Conservation (phyloP, 2,888 invertebrate genomes). For the Apocheima hispidaria region DNA sequence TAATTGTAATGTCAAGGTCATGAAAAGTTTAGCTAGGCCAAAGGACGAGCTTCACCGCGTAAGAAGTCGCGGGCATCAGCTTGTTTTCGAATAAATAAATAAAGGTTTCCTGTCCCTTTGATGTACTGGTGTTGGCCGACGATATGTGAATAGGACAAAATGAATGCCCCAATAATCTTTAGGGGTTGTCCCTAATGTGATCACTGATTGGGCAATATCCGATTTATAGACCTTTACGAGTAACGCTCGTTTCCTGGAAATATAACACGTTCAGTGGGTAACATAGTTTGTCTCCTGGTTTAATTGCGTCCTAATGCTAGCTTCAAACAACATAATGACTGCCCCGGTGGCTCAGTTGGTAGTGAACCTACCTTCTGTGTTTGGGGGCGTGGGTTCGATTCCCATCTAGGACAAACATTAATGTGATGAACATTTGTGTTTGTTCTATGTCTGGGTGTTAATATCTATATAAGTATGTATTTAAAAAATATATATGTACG, state of each 20-base stretch:
- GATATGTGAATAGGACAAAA: slow-evolving; percentile 39
- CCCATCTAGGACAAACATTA: too few species aligned
- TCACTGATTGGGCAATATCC: slow-evolving; percentile 41
- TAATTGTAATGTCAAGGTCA: too few species aligned
- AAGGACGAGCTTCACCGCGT: too few species aligned
- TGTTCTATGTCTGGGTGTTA: too few species aligned
- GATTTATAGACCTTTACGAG: slow-evolving; percentile 35
- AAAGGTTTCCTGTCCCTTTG: slow-evolving; percentile 12
- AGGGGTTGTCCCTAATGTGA: slow-evolving; percentile 37
- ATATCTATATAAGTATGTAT: too few species aligned
- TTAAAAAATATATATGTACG: too few species aligned
- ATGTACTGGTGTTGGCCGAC: slow-evolving; percentile 17
- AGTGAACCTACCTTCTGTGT: too few species aligned
- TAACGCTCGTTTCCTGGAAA: slow-evolving; percentile 17
- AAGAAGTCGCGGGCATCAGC: too few species aligned
- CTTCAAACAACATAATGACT: background rate
- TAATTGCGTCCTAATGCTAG: background rate
- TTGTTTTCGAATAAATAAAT: slow-evolving; percentile 11
- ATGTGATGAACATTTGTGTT: too few species aligned
- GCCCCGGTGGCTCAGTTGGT: too few species aligned
- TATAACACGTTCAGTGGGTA: background rate
- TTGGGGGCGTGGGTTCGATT: too few species aligned
- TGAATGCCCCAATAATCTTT: slow-evolving; percentile 44
- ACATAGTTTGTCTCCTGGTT: background rate
- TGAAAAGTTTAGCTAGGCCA: too few species aligned